Evolutionary conservation across 2,797 vertebrate species (phyloP).

Genomic region (Bucorvus abyssinicus): DNA sequence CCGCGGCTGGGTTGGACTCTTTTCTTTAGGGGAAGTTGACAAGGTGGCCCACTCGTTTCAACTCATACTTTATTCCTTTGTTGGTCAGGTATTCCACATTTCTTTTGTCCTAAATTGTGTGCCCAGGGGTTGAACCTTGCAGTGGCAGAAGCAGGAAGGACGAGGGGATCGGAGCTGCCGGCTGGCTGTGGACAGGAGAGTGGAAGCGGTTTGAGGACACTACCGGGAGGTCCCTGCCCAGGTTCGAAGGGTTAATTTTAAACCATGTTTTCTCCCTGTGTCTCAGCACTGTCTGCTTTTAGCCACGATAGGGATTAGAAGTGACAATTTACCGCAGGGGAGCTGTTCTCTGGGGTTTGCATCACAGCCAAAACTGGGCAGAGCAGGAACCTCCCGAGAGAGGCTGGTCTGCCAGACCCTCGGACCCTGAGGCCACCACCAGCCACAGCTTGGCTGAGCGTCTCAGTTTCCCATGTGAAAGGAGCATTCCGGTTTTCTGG

Average conservation of each 20-base stretch:
- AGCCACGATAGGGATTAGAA: not conserved
- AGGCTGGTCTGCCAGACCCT: not conserved
- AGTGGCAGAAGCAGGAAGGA: not conserved
- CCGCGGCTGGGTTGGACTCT: not conserved
- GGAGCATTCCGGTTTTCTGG: not conserved
- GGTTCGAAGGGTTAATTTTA: not conserved
- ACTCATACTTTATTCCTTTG: not conserved
- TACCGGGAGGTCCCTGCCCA: not conserved
- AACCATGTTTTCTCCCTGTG: fast-evolving
- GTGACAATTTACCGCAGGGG: not conserved
- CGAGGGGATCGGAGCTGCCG: fast-evolving
- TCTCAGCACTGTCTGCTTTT: not conserved
- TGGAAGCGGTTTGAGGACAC: not conserved
- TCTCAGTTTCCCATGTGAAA: not conserved
- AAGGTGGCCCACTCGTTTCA: not conserved
- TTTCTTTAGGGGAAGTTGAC: not conserved
- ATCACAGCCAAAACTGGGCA: not conserved
- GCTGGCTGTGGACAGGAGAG: not conserved
- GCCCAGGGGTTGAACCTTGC: fast-evolving
- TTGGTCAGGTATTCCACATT: not conserved
- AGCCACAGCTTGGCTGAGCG: not conserved
- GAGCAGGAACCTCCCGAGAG: fast-evolving
- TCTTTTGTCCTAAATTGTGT: not conserved
- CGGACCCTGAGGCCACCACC: fast-evolving
- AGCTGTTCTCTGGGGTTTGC: not conserved